phyloP scores from a whole-genome alignment of 2,113 vertebrate genomes.

The Oxygymnocypris stewartii region DNA sequence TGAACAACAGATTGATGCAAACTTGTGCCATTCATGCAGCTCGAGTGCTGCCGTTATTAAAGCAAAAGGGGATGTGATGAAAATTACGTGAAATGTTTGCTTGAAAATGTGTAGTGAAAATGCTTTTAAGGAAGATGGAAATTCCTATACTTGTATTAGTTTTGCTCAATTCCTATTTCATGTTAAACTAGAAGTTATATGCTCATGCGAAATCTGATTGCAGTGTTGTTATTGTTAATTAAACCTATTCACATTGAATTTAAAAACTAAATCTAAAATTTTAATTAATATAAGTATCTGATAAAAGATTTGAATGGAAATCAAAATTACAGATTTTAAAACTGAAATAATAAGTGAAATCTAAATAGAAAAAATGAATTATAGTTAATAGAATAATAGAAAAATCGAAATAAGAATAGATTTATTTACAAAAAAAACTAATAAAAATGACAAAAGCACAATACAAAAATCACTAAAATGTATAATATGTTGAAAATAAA shows the following conservation, averaged over 20 bases:
- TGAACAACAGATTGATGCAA: background rate
- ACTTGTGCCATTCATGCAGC: background rate
- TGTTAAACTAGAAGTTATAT: background rate
- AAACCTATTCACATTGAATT: background rate
- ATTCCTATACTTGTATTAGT: background rate
- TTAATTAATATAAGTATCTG: too few species aligned
- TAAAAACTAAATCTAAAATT: too few species aligned
- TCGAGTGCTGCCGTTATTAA: background rate
- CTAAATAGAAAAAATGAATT: too few species aligned
- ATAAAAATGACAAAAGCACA: too few species aligned
- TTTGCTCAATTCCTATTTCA: background rate
- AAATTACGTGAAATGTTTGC: background rate
- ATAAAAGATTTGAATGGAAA: too few species aligned
- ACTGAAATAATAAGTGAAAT: too few species aligned
- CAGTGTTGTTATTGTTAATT: background rate
- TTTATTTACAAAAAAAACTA: too few species aligned
- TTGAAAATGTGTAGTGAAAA: background rate
- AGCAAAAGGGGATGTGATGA: background rate
- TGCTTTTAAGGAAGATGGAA: background rate
- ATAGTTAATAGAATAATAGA: too few species aligned
- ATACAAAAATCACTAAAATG: too few species aligned
- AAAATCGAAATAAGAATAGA: too few species aligned
- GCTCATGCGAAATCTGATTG: background rate
- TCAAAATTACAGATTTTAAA: too few species aligned
- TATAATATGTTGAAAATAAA: too few species aligned